A percentile compares a stretch with the other conserved stretches of the same genome.
Evolutionary conservation across 2,888 invertebrate species (phyloP).

Genomic region (Hybos culiciformis): DNA sequence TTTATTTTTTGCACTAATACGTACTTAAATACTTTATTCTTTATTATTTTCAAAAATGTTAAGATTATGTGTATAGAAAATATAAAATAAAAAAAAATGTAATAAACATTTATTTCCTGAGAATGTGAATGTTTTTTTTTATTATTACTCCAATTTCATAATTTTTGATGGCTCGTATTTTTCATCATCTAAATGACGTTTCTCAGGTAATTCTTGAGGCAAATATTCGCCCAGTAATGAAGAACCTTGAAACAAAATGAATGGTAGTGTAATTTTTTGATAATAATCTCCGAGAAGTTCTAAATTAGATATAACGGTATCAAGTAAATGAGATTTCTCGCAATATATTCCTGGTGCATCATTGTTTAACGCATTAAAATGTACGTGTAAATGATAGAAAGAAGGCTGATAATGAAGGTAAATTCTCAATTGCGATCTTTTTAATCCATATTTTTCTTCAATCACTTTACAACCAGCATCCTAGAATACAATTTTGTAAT

Average conservation of each 20-base stretch:
- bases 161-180: too few relatives aligned
- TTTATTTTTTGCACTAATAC: too few relatives aligned
- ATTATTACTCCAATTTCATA: too few relatives aligned
- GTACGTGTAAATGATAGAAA: constrained; percentile 92
- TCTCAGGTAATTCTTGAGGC: too few relatives aligned
- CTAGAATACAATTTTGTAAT: constrained; percentile 65
- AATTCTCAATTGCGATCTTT: constrained; percentile 56
- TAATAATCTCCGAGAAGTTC: constrained; percentile 73
- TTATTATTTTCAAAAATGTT: too few relatives aligned
- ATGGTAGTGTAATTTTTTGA: constrained; percentile 64
- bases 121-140: too few relatives aligned
- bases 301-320: constrained; percentile 82
- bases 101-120: too few relatives aligned
- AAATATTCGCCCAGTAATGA: constrained; percentile 41
- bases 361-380: constrained; percentile 69
- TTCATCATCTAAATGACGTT: too few relatives aligned
- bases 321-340: constrained; percentile 76
- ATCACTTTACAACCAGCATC: constrained; percentile 64
- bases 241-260: constrained; percentile 63
- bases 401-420: constrained; percentile 95
- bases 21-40: too few relatives aligned
- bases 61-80: too few relatives aligned
- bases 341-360: constrained; percentile 71
- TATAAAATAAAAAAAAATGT: too few relatives aligned
- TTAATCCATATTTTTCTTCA: constrained; percentile 57